Conservation (phyloP, 1,140 invertebrate genomes). For the Zophobas atratus region DNA sequence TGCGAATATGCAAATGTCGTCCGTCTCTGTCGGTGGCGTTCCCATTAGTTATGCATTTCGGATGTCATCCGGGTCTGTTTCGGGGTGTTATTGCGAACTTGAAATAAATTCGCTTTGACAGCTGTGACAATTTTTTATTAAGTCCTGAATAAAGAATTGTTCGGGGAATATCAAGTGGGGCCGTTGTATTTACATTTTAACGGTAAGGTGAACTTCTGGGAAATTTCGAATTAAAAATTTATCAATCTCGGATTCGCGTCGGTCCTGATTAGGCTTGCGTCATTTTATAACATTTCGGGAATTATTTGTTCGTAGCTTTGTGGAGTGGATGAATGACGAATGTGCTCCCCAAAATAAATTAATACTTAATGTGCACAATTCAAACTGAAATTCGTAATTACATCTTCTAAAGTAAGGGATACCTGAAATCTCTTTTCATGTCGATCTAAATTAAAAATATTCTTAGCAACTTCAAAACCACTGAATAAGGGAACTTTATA, state of each 20-base stretch:
- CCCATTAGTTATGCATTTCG: conserved; percentile 11
- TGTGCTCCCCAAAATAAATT: too few species aligned
- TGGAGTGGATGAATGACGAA: too few species aligned
- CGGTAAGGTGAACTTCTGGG: not conserved
- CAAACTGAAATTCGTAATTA: too few species aligned
- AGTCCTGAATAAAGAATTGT: conserved; percentile 11
- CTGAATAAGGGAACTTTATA: too few species aligned
- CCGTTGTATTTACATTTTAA: conserved; percentile 10
- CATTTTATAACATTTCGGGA: not conserved
- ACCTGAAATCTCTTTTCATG: too few species aligned
- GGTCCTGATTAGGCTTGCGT: not conserved
- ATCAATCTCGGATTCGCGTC: not conserved
- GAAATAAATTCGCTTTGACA: conserved; percentile 13
- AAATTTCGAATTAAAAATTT: not conserved
- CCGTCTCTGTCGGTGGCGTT: not conserved
- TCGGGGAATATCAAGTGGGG: not conserved
- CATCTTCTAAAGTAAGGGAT: too few species aligned
- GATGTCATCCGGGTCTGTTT: conserved; percentile 13
- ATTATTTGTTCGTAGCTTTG: too few species aligned
- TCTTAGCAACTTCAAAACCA: too few species aligned
- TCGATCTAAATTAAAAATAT: too few species aligned
- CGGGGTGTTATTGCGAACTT: not conserved
- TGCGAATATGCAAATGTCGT: not conserved
- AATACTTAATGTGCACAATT: too few species aligned
- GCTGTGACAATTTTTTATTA: conserved; percentile 17